Evolutionary conservation across 2,888 invertebrate species (phyloP).

Genomic region (Erebia aethiops): DNA sequence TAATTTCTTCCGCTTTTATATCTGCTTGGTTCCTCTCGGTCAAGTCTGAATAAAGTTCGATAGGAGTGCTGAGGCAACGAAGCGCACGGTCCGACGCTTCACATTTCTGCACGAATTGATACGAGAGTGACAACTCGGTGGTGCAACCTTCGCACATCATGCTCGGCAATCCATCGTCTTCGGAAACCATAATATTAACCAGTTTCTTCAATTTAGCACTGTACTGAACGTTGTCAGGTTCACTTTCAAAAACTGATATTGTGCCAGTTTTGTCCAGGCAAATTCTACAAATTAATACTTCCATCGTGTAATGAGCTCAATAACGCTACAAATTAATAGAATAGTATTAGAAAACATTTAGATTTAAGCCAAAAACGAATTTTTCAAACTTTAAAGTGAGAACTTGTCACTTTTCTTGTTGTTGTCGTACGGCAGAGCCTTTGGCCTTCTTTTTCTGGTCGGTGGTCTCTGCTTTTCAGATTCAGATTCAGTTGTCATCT

Average conservation of each 20-base stretch:
- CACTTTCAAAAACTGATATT: conserved; percentile 60
- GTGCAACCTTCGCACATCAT: conserved; percentile 64
- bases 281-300: conserved; percentile 59
- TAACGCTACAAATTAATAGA: not conserved
- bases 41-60: conserved; percentile 43
- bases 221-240: conserved; percentile 56
- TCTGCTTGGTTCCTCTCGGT: conserved; percentile 41
- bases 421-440: too few species aligned
- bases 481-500: too few species aligned
- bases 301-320: conserved; percentile 29
- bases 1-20: conserved; percentile 49
- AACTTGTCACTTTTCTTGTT: too few species aligned
- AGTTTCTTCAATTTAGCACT: conserved; percentile 65
- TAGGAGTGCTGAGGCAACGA: conserved; percentile 51
- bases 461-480: too few species aligned
- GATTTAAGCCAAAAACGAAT: too few species aligned
- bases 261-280: conserved; percentile 64
- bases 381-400: too few species aligned
- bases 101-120: conserved; percentile 66
- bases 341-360: not conserved
- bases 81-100: conserved; percentile 65
- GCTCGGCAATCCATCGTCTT: conserved; percentile 67
- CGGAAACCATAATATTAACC: conserved; percentile 57
- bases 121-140: conserved; percentile 57
- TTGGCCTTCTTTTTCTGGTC: too few species aligned